These are phyloP conservation scores for Melanostigma gelatinosum DNA, from an alignment of 2,113 vertebrate genomes.

Conservation along the genomic window DNA sequence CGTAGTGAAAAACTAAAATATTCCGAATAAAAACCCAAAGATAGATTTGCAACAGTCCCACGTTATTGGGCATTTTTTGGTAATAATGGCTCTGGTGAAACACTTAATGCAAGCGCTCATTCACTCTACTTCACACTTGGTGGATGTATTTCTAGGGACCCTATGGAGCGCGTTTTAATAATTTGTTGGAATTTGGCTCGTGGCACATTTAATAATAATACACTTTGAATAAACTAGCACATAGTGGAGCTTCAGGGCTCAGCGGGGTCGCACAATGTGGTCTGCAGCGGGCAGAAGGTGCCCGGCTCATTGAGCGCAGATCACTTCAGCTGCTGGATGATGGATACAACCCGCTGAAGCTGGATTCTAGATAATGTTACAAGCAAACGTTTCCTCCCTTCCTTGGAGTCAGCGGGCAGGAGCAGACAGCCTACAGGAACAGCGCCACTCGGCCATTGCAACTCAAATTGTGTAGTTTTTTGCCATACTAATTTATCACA, in stretches of 20 bases:
- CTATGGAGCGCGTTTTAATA: too few species aligned
- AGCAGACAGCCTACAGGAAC: not conserved
- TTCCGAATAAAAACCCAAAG: slow-evolving; percentile 1
- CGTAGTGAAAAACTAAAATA: not conserved
- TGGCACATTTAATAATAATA: not conserved
- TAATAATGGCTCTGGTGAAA: slow-evolving; percentile 24
- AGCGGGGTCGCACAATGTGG: too few species aligned
- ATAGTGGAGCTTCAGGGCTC: not conserved
- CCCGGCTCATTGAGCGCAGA: too few species aligned
- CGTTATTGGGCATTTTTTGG: slow-evolving; percentile 3
- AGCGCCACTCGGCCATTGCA: too few species aligned
- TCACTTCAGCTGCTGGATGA: too few species aligned
- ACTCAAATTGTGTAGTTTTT: not conserved
- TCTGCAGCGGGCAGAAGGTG: too few species aligned
- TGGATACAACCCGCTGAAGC: too few species aligned
- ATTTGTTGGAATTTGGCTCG: too few species aligned
- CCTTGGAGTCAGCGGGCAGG: not conserved
- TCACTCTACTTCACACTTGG: not conserved
- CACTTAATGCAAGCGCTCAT: slow-evolving; percentile 1
- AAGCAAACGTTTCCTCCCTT: not conserved
- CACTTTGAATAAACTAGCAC: not conserved
- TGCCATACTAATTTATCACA: not conserved
- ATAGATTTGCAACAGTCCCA: slow-evolving; percentile 18
- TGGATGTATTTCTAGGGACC: not conserved
- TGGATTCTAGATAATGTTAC: not conserved